These are phyloP conservation scores for Nephrotoma flavescens DNA, from an alignment of 2,888 invertebrate species.

Conservation along the genomic window DNA sequence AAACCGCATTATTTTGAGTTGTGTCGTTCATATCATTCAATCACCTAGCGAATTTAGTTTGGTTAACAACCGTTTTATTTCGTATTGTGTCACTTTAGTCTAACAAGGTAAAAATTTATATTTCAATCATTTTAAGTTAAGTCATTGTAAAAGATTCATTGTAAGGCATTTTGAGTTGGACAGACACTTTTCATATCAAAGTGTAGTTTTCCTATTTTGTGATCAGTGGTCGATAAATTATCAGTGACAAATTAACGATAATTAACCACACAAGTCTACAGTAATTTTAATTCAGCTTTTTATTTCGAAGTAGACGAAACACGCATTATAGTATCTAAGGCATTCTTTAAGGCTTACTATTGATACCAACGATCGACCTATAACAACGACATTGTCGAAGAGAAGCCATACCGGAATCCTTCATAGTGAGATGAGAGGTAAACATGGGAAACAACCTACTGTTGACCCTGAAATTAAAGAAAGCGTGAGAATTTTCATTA, in stretches of 20 bases:
- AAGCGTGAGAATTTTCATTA: too few relatives aligned
- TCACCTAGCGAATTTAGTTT: too few relatives aligned
- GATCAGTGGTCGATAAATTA: too few relatives aligned
- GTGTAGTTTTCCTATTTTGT: too few relatives aligned
- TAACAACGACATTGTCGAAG: constrained; percentile 9
- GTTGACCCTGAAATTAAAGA: too few relatives aligned
- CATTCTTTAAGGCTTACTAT: constrained; percentile 11
- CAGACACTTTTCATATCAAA: too few relatives aligned
- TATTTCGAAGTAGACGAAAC: constrained; percentile 10
- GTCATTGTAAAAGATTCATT: too few relatives aligned
- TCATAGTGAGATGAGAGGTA: constrained; percentile 13
- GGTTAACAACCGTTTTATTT: neutral
- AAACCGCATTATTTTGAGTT: too few relatives aligned
- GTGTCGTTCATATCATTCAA: too few relatives aligned
- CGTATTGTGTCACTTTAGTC: neutral
- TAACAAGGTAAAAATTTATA: neutral
- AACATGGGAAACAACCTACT: constrained; percentile 13
- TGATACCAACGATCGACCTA: constrained; percentile 10
- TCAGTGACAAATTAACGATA: too few relatives aligned
- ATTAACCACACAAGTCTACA: constrained; percentile 4
- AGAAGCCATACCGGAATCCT: constrained; percentile 8
- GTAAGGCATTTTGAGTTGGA: too few relatives aligned
- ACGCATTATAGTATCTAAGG: constrained; percentile 9
- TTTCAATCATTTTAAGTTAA: too few relatives aligned
- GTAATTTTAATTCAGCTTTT: constrained; percentile 12